Percentiles rank a stretch among this genome's conserved stretches.
phyloP scores from a whole-genome alignment of 2,888 invertebrate genomes.

The Corbicula japonica region DNA sequence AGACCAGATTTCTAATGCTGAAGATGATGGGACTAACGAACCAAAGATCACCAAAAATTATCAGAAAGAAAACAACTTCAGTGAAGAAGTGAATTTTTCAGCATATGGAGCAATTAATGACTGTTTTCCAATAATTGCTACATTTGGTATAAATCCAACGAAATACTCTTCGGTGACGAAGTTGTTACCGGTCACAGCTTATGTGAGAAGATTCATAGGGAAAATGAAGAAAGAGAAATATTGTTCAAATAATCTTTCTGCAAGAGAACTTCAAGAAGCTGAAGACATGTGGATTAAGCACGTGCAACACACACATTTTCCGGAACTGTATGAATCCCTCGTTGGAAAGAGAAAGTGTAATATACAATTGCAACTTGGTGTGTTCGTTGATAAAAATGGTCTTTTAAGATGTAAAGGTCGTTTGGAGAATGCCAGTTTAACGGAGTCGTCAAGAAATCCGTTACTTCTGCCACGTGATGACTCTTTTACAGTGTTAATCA shows the following conservation, averaged over 20 bases:
- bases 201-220: slow-evolving; percentile 12
- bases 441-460: slow-evolving; percentile 23
- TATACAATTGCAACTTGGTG: slow-evolving; percentile 23
- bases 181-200: slow-evolving; percentile 19
- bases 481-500: slow-evolving; percentile 6
- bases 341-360: not conserved
- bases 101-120: too few species aligned
- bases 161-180: slow-evolving; percentile 3
- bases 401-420: slow-evolving; percentile 30
- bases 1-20: not conserved
- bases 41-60: not conserved
- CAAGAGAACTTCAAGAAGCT: slow-evolving; percentile 8
- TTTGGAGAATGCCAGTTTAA: slow-evolving; percentile 13
- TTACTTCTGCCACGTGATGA: slow-evolving; percentile 20
- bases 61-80: not conserved
- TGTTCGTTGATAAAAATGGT: slow-evolving; percentile 3
- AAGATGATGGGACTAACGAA: not conserved
- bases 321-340: not conserved
- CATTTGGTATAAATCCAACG: not conserved
- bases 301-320: slow-evolving; percentile 22
- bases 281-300: slow-evolving; percentile 15
- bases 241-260: not conserved
- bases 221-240: not conserved
- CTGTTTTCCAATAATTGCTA: too few species aligned
- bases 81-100: not conserved